Base-by-base conservation (phyloP, 1,140 invertebrate species). In the Scaptomyza montana region DNA sequence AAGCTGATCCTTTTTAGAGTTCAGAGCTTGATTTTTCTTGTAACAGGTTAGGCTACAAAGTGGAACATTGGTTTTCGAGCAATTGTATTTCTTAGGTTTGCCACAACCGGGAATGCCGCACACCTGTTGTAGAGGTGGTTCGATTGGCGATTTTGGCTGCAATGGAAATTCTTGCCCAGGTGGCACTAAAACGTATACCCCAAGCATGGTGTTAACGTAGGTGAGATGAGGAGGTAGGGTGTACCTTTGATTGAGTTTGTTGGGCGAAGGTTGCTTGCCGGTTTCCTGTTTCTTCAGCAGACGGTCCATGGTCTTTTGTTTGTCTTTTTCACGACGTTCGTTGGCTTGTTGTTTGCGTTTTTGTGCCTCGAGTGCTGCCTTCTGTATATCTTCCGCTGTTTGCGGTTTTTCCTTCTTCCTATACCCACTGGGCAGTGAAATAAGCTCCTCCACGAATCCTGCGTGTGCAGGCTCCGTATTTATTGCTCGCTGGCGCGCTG, bases 251-350 rank as follows among this genome's bases (percentile, higher is more conserved):
- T 47, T 93, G 85, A 61, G 59, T 92, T 94, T 96, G 92, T 94
- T 96, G 6, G 94, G 94, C 90, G 94, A 92, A 1, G 94, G 93
- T n/a, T 94, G 94, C 93, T 98, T 98, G 5, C 96, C 96, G 2
- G 96, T 96, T 80, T 98, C 97, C 92, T 98, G 97, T 92, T 99
- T 99, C 89, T 98, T 98, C 2, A 98, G 91, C 36, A 98, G 93
- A 62, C 97, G 94, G 81, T 98, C 97, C 94, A 98, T 96, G 2
- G 97, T 98, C 93, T 97, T 97, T 94, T 98, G 97, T 94, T 98
- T 98, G 90, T 98, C 98, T 90, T 98, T 98, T 92, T 98, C 98
- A 66, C 97, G 93, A 92, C 98, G 98, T 91, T 98, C 97, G 93
- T 98, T 97, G 5, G 97, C 97, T 74, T 97, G 93, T 92, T 98